phyloP scores from a whole-genome alignment of 1,140 invertebrate species.

The Aphaenogaster floridana region DNA sequence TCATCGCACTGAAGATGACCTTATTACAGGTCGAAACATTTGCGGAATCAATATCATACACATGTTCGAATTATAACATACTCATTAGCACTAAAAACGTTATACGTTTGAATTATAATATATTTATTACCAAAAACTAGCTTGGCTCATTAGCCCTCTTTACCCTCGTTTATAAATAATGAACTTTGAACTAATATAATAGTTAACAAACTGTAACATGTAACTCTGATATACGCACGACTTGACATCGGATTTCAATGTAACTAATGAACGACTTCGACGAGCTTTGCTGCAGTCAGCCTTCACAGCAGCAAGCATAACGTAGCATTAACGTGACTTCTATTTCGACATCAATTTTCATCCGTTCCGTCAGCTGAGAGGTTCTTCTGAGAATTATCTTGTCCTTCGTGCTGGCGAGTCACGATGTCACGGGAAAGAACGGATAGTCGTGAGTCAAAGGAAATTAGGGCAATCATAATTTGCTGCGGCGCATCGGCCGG shows the following conservation, averaged over 20 bases:
- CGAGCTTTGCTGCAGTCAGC: not conserved
- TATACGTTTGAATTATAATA: too few species aligned
- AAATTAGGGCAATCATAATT: constrained; percentile 81
- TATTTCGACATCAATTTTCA: constrained; percentile 32
- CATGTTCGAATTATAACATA: too few species aligned
- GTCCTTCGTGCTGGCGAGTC: constrained; percentile 41
- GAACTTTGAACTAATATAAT: not conserved
- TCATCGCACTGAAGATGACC: too few species aligned
- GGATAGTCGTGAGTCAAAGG: constrained; percentile 68
- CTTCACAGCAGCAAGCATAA: constrained; percentile 13
- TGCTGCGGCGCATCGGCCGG: constrained; percentile 64
- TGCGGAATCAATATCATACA: too few species aligned
- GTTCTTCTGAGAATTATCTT: constrained; percentile 49
- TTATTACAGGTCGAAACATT: too few species aligned
- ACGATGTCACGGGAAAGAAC: constrained; percentile 54
- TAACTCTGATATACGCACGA: not conserved
- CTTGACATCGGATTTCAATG: not conserved
- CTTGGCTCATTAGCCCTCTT: too few species aligned
- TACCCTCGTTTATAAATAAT: not conserved
- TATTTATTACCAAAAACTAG: too few species aligned
- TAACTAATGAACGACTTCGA: not conserved
- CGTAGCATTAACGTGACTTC: constrained; percentile 34
- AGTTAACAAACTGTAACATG: not conserved
- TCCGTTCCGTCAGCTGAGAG: constrained; percentile 29
- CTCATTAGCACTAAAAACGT: too few species aligned